A percentile compares a stretch with the other conserved stretches of the same genome.
Evolutionary conservation across 2,888 invertebrate genomes (phyloP).

Genomic region (Rhingia rostrata): DNA sequence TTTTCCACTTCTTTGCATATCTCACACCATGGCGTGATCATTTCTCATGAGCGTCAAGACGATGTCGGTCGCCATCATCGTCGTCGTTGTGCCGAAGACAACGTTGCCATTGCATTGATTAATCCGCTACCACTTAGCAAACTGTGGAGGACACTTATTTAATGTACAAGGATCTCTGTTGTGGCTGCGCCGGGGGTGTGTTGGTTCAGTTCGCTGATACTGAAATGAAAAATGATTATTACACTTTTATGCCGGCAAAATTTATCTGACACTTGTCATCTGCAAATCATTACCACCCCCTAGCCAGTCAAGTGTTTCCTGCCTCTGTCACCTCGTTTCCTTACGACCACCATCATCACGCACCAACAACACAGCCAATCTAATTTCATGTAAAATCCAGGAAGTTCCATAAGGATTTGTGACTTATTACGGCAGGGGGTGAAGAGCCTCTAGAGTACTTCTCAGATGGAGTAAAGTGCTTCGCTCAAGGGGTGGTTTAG

Average conservation of each 20-base stretch:
- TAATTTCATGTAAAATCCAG: constrained; percentile 65
- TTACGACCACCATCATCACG: not conserved
- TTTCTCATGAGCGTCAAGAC: constrained; percentile 30
- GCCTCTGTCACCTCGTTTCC: not conserved
- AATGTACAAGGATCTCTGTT: constrained; percentile 41
- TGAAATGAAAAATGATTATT: constrained; percentile 73
- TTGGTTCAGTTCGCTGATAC: constrained; percentile 63
- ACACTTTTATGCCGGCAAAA: constrained; percentile 67
- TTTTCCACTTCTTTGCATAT: constrained; percentile 61
- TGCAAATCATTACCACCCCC: constrained; percentile 68
- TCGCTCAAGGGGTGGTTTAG: constrained; percentile 31
- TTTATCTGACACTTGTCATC: constrained; percentile 73
- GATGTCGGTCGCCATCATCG: constrained; percentile 12
- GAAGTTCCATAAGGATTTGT: constrained; percentile 58
- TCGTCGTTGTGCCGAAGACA: constrained; percentile 44
- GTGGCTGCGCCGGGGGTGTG: not conserved
- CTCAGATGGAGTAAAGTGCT: constrained; percentile 48
- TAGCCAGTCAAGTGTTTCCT: not conserved
- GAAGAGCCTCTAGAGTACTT: constrained; percentile 59
- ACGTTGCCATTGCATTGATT: constrained; percentile 68
- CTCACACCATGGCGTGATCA: constrained; percentile 46
- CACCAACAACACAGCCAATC: constrained; percentile 7
- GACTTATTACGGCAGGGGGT: constrained; percentile 51
- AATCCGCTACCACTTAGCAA: constrained; percentile 71
- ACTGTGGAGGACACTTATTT: constrained; percentile 66